Percentiles rank a stretch among this genome's conserved stretches.
Evolutionary conservation across 2,113 vertebrate species (phyloP).

Genomic region (Podarcis muralis): DNA sequence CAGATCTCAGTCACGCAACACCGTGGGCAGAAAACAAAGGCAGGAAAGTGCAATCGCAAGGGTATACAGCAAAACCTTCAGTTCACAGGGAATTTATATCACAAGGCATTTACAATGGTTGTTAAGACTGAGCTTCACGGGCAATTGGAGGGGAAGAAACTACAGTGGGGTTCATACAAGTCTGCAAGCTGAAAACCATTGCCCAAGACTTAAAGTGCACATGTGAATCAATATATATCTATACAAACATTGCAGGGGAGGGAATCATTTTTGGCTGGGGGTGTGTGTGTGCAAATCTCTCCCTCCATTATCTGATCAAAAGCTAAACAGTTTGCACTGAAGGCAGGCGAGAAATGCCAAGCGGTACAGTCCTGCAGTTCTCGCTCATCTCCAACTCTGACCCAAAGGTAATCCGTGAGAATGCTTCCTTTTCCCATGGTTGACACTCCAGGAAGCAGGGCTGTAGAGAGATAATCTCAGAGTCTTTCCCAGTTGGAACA

Average conservation of each 20-base stretch:
- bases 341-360: neutral
- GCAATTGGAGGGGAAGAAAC: too few relatives aligned
- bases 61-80: neutral
- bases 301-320: neutral
- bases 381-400: neutral
- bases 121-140: neutral
- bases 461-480: neutral
- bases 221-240: neutral
- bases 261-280: neutral
- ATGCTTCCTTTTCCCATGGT: neutral
- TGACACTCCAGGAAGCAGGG: neutral
- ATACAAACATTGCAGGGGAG: neutral
- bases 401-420: neutral
- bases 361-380: neutral
- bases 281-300: neutral
- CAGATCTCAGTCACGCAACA: neutral
- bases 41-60: constrained; percentile 10
- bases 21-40: neutral
- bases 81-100: neutral
- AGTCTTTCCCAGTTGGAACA: neutral
- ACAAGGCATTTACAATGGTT: neutral
- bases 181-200: neutral
- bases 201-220: neutral
- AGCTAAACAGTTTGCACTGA: neutral
- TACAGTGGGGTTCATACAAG: neutral